Percentiles rank a stretch among this genome's conserved stretches.
Evolutionary conservation across 2,888 invertebrate species (phyloP).

Genomic region (Diaperis boleti): DNA sequence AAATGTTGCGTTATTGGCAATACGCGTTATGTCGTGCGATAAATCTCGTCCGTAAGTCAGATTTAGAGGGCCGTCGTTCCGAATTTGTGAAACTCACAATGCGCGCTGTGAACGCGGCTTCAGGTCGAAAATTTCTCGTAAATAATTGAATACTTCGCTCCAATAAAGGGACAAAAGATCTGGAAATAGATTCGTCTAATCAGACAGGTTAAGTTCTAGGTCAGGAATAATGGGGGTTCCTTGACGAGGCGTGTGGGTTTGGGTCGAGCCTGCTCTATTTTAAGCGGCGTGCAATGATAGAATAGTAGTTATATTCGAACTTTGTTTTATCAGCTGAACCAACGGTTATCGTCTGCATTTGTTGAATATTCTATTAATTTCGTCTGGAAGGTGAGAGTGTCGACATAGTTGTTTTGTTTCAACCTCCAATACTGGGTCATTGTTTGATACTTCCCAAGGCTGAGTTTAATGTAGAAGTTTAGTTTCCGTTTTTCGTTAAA

Average conservation of each 20-base stretch:
- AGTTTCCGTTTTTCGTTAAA: too few species aligned
- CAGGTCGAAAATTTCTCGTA: constrained; percentile 1
- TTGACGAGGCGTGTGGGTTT: neutral
- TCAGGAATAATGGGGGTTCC: constrained; percentile 2
- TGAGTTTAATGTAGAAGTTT: too few species aligned
- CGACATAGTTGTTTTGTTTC: too few species aligned
- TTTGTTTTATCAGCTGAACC: too few species aligned
- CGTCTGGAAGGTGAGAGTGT: too few species aligned
- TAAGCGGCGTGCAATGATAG: too few species aligned
- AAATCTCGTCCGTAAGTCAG: constrained; percentile 5
- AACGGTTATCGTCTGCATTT: too few species aligned
- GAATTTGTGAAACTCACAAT: constrained; percentile 3
- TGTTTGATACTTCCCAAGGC: too few species aligned
- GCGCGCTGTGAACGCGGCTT: constrained; percentile 18
- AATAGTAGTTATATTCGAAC: too few species aligned
- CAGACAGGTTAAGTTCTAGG: constrained; percentile 22
- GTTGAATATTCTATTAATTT: too few species aligned
- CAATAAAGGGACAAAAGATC: constrained; percentile 30
- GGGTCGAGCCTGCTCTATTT: neutral
- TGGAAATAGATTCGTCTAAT: constrained; percentile 19
- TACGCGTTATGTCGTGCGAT: constrained; percentile 1
- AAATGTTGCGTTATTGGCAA: neutral
- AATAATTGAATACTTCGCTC: constrained; percentile 14
- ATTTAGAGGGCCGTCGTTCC: neutral
- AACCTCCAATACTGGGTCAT: too few species aligned